phyloP scores from a whole-genome alignment of 2,113 vertebrate genomes.

The Cryptomyrus ogoouensis region DNA sequence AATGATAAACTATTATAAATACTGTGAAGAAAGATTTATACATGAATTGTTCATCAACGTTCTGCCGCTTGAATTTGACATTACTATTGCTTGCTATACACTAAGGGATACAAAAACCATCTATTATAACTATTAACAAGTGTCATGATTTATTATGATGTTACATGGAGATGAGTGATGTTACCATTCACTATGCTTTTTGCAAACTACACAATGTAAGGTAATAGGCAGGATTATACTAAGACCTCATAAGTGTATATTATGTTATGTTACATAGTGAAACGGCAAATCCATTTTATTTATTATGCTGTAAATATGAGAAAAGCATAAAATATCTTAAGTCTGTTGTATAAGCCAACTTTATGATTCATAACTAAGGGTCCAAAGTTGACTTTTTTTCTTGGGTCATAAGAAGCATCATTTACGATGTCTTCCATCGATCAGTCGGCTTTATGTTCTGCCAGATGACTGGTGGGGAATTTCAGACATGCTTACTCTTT shows the following conservation, averaged over 20 bases:
- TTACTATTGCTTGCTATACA: background rate
- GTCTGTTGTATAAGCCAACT: background rate
- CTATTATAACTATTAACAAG: background rate
- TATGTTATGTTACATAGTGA: background rate
- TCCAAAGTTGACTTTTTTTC: background rate
- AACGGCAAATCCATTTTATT: background rate
- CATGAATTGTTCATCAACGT: background rate
- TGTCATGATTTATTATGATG: background rate
- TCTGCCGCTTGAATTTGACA: background rate
- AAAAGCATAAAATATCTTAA: background rate
- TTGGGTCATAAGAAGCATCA: background rate
- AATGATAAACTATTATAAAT: background rate
- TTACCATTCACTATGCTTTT: background rate
- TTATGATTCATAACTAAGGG: background rate
- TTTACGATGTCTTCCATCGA: background rate
- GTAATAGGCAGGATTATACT: background rate
- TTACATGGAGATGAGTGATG: background rate
- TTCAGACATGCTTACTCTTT: background rate
- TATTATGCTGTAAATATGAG: background rate
- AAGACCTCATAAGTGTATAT: background rate
- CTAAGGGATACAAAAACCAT: background rate
- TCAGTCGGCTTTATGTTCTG: background rate
- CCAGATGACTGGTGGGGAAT: background rate
- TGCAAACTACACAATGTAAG: background rate
- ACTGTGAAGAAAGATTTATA: background rate